Evolutionary conservation across 2,888 invertebrate species (phyloP).

Genomic region (Chalcis sispes): DNA sequence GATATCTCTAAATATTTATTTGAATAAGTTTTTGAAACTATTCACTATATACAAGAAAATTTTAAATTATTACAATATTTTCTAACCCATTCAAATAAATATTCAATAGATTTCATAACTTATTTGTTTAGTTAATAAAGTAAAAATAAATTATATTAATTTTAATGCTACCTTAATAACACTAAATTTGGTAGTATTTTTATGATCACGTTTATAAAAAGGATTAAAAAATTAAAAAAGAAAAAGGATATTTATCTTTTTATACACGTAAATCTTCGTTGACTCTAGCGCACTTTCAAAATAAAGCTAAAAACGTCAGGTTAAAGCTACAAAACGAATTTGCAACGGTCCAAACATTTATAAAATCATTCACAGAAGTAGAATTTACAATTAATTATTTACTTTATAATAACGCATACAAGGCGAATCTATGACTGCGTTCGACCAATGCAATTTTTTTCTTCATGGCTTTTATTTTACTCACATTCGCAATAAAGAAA

Average conservation of each 20-base stretch:
- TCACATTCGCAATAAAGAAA: constrained; percentile 20
- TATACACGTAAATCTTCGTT: constrained; percentile 41
- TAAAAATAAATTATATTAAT: constrained; percentile 32
- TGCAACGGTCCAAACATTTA: constrained; percentile 1
- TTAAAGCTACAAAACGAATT: constrained; percentile 29
- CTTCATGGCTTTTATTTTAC: constrained; percentile 11
- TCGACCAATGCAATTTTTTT: constrained; percentile 23
- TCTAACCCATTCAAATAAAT: constrained; percentile 28
- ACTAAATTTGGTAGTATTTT: constrained; percentile 41
- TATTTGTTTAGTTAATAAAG: constrained; percentile 4
- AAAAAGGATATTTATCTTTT: constrained; percentile 7
- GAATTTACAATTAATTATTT: constrained; percentile 10
- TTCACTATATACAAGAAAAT: constrained; percentile 38
- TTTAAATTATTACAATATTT: constrained; percentile 19
- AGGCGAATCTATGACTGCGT: not conserved
- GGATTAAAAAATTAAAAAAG: constrained; percentile 10
- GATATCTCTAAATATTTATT: constrained; percentile 27
- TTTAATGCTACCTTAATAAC: not conserved
- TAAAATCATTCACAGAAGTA: constrained; percentile 1
- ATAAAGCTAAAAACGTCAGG: constrained; percentile 43
- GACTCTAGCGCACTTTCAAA: constrained; percentile 25
- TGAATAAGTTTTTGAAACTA: constrained; percentile 10
- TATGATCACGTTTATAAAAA: not conserved
- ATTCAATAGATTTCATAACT: not conserved
- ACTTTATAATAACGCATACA: not conserved